These are phyloP conservation scores for Spodoptera frugiperda DNA, from an alignment of 1,140 invertebrate species.

Conservation along the genomic window DNA sequence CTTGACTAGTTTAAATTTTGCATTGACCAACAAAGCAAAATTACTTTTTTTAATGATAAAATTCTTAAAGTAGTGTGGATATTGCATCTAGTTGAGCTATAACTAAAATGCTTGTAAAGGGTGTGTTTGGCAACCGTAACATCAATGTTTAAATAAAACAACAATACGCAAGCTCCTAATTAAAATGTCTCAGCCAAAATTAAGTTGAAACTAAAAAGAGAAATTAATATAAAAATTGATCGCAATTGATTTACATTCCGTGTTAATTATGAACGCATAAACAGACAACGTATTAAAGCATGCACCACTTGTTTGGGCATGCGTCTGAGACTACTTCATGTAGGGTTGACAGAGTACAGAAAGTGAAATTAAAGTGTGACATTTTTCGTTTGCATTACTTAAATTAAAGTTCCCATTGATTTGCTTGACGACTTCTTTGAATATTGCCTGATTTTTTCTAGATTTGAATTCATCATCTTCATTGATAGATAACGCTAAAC, in stretches of 20 bases:
- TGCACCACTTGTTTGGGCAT: constrained; percentile 74
- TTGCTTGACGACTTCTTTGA: no score
- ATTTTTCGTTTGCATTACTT: background rate
- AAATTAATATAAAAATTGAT: constrained; percentile 31
- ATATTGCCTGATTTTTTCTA: no score
- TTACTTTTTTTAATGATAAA: no score
- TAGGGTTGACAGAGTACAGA: constrained; percentile 16
- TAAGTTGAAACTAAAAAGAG: constrained; percentile 21
- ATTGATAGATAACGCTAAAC: no score
- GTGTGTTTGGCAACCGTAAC: no score
- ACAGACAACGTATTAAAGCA: constrained; percentile 63
- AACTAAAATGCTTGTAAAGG: no score
- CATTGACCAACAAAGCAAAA: no score
- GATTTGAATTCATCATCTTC: no score
- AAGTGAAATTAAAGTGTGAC: background rate
- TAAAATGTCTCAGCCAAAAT: background rate
- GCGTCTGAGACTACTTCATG: constrained; percentile 64
- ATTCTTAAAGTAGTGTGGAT: no score
- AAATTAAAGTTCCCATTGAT: no score
- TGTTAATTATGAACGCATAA: constrained; percentile 72
- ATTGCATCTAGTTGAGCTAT: no score
- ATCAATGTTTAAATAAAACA: background rate
- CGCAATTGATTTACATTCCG: constrained; percentile 43
- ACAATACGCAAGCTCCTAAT: background rate
- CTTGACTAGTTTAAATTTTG: no score